Conservation (phyloP, 2,888 invertebrate species). For the Monopis laevigella region DNA sequence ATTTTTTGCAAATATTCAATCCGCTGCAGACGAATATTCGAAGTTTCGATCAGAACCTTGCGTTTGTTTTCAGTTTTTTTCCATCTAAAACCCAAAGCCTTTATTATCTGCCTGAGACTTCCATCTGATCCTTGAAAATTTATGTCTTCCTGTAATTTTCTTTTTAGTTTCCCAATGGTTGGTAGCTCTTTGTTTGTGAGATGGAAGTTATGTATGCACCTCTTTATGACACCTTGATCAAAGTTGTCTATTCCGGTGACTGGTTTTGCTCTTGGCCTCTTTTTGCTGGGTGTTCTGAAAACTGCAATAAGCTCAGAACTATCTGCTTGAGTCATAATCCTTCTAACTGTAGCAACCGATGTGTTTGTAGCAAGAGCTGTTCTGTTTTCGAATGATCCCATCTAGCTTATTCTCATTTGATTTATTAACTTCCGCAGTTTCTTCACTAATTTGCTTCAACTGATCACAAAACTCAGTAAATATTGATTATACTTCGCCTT, state of each 20-base stretch:
- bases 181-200: slow-evolving; percentile 24
- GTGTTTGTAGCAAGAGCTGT: too few relatives aligned
- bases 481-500: too few relatives aligned
- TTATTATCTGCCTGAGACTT: slow-evolving; percentile 20
- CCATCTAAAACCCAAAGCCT: slow-evolving; percentile 22
- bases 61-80: slow-evolving; percentile 20
- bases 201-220: slow-evolving; percentile 27
- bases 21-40: slow-evolving; percentile 19
- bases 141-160: slow-evolving; percentile 16
- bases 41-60: slow-evolving; percentile 21
- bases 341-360: too few relatives aligned
- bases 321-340: too few relatives aligned
- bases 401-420: too few relatives aligned
- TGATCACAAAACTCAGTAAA: too few relatives aligned
- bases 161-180: slow-evolving; percentile 20
- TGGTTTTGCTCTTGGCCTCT: slow-evolving; percentile 14
- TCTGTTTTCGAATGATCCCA: too few relatives aligned
- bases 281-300: too few relatives aligned
- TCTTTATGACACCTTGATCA: slow-evolving; percentile 26
- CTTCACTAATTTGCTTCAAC: too few relatives aligned
- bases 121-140: slow-evolving; percentile 20
- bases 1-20: slow-evolving; percentile 22
- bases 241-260: slow-evolving; percentile 24
- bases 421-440: too few relatives aligned
- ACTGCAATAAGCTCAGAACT: too few relatives aligned